Base-by-base conservation (phyloP, 2,797 vertebrate species). In the Danio albolineatus region DNA sequence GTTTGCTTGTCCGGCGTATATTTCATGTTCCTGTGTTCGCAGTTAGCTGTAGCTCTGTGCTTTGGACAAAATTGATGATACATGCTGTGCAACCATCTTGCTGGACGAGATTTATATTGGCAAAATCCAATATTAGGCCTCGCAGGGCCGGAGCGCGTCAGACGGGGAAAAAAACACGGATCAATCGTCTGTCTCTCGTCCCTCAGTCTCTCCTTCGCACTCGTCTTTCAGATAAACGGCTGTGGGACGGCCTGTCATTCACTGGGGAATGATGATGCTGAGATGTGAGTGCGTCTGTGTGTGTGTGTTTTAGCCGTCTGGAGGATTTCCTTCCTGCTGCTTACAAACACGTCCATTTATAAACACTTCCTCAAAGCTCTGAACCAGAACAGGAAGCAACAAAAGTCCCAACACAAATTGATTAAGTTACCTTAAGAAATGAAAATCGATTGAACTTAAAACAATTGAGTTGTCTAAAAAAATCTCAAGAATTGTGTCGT, bases 171-270 rank as follows among this genome's bases (percentile, higher is more conserved):
- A 79, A 79, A 2, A 21, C 6, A 60, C 76, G 61, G 81, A 87
- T 89, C 86, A 54, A 67, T 78, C 83, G 46, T 67, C 71, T 81
- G 79, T 83, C 53, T 44, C 86, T 85, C 85, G 77, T 82, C 80
- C 43, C 65, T 66, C 41, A 28, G 46, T 54, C 67, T 70, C 54
- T 51, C 74, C 84, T 85, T 87, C 82, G 76, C 87, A 85, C 85
- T 80, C 86, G 36, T 83, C 73, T 76, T 73, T 81, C 56, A 80
- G 65, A 73, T 78, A 74, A 84, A 83, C 76, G 82, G 85, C 59
- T 73, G 77, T 87, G 74, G 86, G 86, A 89, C 65, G 72, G 76
- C 73, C 6, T 14, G 60, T 73, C 36, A 7, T n/a, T 57, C 17
- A 0, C 60, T 66, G 46, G 13, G 17, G 53, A 38, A 17, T 51